Evolutionary conservation across 2,888 invertebrate genomes (phyloP).

Genomic region (Andrena haemorrhoa): DNA sequence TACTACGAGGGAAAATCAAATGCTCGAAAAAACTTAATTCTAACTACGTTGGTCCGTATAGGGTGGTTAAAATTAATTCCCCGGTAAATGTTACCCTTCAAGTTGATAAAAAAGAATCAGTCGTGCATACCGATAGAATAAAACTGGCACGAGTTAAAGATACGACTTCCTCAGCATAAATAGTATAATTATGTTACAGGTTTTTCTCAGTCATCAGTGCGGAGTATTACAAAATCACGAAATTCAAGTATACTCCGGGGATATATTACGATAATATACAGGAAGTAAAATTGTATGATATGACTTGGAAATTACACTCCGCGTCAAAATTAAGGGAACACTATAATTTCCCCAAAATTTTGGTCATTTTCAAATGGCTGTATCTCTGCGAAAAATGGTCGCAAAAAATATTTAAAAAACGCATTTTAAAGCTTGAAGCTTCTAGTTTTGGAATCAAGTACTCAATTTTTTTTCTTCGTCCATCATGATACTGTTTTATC

Average conservation of each 20-base stretch:
- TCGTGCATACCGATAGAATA: conserved; percentile 3
- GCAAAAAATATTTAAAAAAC: too few species aligned
- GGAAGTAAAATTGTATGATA: conserved; percentile 16
- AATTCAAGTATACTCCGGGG: not conserved
- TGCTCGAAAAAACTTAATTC: conserved; percentile 1
- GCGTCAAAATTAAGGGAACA: too few species aligned
- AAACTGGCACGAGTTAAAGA: not conserved
- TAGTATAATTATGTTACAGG: not conserved
- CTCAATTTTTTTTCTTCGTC: too few species aligned
- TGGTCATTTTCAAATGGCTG: too few species aligned
- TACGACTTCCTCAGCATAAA: not conserved
- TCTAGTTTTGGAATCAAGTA: too few species aligned
- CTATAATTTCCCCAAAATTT: too few species aligned
- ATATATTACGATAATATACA: conserved; percentile 16
- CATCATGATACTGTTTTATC: too few species aligned
- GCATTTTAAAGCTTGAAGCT: too few species aligned
- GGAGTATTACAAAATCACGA: not conserved
- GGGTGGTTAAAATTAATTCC: conserved; percentile 57
- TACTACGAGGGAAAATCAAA: not conserved
- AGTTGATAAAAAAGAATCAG: not conserved
- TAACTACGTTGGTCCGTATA: conserved; percentile 49
- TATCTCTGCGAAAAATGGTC: too few species aligned
- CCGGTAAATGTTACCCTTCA: conserved; percentile 56
- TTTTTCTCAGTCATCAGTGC: not conserved
- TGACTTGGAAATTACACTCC: conserved; percentile 22